Percentiles rank a stretch among this genome's conserved stretches.
Conservation (phyloP, 2,888 invertebrate species). For the Drosophila borborema region DNA sequence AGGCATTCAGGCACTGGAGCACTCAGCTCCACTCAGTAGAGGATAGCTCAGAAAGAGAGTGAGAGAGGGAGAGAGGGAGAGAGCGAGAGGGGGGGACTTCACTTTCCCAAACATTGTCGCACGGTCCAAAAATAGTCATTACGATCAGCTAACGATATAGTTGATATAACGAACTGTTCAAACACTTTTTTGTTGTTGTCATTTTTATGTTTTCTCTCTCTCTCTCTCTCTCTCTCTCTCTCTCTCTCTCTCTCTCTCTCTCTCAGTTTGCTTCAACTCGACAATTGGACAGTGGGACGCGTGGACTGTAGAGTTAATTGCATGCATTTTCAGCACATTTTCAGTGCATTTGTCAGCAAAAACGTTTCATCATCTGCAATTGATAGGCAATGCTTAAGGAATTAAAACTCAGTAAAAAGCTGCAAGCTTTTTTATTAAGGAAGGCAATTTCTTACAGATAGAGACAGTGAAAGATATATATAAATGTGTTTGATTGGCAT, state of each 20-base stretch:
- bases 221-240: too few species aligned
- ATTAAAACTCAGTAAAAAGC: not conserved
- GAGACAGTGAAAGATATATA: not conserved
- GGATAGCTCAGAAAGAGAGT: too few species aligned
- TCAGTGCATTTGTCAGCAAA: slow-evolving; percentile 54
- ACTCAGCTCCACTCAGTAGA: not conserved
- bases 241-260: too few species aligned
- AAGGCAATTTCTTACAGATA: not conserved
- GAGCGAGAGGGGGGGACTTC: not conserved
- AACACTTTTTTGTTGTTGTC: not conserved
- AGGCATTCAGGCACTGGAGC: slow-evolving; percentile 8
- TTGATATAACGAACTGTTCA: slow-evolving; percentile 17
- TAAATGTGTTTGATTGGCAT: not conserved
- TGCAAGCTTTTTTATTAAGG: slow-evolving; percentile 5
- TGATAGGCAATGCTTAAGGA: slow-evolving; percentile 4
- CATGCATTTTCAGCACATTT: slow-evolving; percentile 59
- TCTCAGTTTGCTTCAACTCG: slow-evolving; percentile 16
- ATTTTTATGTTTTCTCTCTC: slow-evolving; percentile 15
- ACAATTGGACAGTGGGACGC: slow-evolving; percentile 41
- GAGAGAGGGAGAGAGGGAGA: not conserved
- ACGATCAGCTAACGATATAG: slow-evolving; percentile 56
- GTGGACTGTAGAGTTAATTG: slow-evolving; percentile 50
- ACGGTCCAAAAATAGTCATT: slow-evolving; percentile 79
- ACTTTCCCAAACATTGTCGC: slow-evolving; percentile 42
- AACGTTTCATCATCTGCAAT: slow-evolving; percentile 5